phyloP scores from a whole-genome alignment of 2,797 vertebrate species.

The Rhabdomys pumilio region DNA sequence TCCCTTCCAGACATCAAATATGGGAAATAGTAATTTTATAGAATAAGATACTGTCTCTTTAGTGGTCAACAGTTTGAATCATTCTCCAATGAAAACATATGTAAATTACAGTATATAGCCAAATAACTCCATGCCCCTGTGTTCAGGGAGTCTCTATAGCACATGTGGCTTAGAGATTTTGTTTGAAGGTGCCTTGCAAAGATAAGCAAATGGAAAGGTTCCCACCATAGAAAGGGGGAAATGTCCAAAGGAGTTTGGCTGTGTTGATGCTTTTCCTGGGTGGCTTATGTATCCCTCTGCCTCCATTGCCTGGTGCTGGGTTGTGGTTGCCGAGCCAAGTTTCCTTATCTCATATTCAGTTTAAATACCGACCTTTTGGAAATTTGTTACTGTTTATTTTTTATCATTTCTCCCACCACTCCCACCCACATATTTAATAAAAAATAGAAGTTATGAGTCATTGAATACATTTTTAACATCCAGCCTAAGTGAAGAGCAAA shows the following conservation, averaged over 20 bases:
- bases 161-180: neutral
- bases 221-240: neutral
- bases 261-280: no score
- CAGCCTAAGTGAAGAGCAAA: neutral
- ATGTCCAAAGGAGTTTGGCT: neutral
- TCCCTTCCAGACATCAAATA: neutral
- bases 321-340: neutral
- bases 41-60: neutral
- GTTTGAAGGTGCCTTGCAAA: neutral
- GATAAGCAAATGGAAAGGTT: no score
- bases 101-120: neutral
- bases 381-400: neutral
- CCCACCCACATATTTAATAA: conserved; percentile 22
- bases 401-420: neutral
- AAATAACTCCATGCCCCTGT: neutral
- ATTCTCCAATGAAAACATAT: conserved; percentile 31
- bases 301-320: neutral
- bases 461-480: conserved; percentile 21
- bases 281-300: fast-evolving
- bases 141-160: neutral
- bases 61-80: neutral
- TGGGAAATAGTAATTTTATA: neutral
- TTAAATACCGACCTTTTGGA: conserved; percentile 11
- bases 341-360: neutral
- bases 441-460: conserved; percentile 20